Evolutionary conservation across 2,797 vertebrate genomes (phyloP).

Genomic region (Gymnothorax reevesii): DNA sequence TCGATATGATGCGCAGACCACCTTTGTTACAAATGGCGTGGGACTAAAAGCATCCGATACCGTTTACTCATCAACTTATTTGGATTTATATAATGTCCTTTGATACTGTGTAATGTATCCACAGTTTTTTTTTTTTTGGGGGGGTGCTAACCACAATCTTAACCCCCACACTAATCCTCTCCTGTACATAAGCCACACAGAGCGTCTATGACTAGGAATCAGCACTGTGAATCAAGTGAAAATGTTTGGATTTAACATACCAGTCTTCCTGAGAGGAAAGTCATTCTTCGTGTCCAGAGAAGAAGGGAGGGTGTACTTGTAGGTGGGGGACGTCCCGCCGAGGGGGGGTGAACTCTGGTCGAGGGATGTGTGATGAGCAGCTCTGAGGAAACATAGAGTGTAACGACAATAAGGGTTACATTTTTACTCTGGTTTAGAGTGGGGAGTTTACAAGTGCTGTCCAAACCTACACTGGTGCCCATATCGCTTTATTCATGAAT

Average conservation of each 20-base stretch:
- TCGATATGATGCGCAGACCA: not conserved
- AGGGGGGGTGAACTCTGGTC: slow-evolving; percentile 97
- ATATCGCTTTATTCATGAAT: not conserved
- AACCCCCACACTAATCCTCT: not conserved
- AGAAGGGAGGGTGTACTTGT: slow-evolving; percentile 89
- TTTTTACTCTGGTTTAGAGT: not conserved
- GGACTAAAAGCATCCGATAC: not conserved
- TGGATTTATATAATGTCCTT: not conserved
- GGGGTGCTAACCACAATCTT: not conserved
- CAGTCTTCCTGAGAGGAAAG: slow-evolving; percentile 98
- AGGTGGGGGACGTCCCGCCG: slow-evolving; percentile 88
- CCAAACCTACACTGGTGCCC: not conserved
- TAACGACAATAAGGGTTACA: not conserved
- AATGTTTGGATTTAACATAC: slow-evolving; percentile 67
- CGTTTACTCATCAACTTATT: not conserved
- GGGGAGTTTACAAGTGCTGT: not conserved
- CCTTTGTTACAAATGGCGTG: not conserved
- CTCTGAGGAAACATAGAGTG: slow-evolving; percentile 66
- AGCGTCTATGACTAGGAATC: not conserved
- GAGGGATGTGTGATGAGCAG: slow-evolving; percentile 93
- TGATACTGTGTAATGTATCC: not conserved
- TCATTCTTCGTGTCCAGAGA: slow-evolving; percentile 89
- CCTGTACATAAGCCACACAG: not conserved
- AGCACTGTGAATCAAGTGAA: not conserved
- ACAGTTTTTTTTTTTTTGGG: not conserved